Percentiles rank a stretch among this genome's conserved stretches.
Conservation (phyloP, 2,797 vertebrate genomes). For the Carcharodon carcharias region DNA sequence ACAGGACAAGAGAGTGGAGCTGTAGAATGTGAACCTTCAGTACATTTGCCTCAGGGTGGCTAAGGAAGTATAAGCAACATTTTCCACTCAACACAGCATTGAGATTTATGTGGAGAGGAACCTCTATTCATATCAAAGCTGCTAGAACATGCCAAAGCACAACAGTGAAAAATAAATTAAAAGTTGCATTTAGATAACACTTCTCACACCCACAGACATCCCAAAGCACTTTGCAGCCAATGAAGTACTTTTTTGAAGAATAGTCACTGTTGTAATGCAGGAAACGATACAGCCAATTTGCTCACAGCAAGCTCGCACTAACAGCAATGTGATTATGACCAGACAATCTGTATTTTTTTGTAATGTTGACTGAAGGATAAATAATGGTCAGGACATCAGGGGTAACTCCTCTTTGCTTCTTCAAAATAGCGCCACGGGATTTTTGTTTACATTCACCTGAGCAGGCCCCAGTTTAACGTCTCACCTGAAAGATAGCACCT, state of each 20-base stretch:
- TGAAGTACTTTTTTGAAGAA: background rate
- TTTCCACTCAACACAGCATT: background rate
- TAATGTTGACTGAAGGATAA: background rate
- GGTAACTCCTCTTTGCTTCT: background rate
- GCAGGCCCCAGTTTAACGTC: background rate
- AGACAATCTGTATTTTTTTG: background rate
- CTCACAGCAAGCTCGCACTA: too few relatives aligned
- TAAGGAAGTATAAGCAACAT: background rate
- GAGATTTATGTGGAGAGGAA: background rate
- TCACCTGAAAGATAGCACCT: background rate
- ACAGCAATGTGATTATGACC: too few relatives aligned
- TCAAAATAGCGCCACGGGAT: background rate
- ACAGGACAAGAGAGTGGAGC: background rate
- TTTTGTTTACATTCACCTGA: background rate
- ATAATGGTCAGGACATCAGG: background rate
- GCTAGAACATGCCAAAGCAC: background rate
- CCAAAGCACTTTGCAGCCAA: too few relatives aligned
- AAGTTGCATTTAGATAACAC: too few relatives aligned
- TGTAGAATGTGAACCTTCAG: background rate
- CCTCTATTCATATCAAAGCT: background rate
- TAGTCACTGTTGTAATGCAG: too few relatives aligned
- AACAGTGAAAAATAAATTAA: too few relatives aligned
- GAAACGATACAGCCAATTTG: too few relatives aligned
- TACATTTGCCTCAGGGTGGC: background rate
- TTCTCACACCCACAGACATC: too few relatives aligned